phyloP scores from a whole-genome alignment of 2,797 vertebrate species.

The Hemibagrus guttatus region DNA sequence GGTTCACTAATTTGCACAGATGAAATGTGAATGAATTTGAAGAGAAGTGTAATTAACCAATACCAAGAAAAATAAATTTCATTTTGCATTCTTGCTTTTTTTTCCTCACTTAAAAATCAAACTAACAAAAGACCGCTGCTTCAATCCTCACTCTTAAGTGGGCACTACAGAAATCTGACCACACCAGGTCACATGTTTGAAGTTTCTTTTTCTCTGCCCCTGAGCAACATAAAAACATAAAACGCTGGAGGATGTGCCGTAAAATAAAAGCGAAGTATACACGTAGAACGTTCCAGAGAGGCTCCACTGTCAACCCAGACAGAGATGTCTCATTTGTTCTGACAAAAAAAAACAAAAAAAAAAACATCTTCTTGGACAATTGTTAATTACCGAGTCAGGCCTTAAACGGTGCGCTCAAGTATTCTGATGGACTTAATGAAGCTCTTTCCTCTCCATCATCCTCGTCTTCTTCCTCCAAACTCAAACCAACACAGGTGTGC shows the following conservation, averaged over 20 bases:
- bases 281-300: neutral
- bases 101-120: neutral
- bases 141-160: neutral
- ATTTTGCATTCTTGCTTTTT: neutral
- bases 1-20: neutral
- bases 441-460: conserved; percentile 31
- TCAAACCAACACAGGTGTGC: conserved; percentile 62
- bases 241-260: neutral
- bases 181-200: neutral
- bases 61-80: neutral
- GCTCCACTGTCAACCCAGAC: neutral
- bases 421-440: conserved; percentile 65
- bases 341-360: conserved; percentile 13
- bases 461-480: conserved; percentile 31
- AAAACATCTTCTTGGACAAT: conserved; percentile 55
- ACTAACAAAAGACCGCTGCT: neutral
- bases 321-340: conserved; percentile 8
- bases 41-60: neutral
- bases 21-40: neutral
- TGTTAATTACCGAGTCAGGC: conserved; percentile 64
- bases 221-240: neutral
- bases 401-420: conserved; percentile 54
- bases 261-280: neutral
- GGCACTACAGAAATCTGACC: neutral
- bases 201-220: neutral